A percentile compares a stretch with the other conserved stretches of the same genome.
Evolutionary conservation across 2,888 invertebrate genomes (phyloP).

Genomic region (Xiphydria camelus): DNA sequence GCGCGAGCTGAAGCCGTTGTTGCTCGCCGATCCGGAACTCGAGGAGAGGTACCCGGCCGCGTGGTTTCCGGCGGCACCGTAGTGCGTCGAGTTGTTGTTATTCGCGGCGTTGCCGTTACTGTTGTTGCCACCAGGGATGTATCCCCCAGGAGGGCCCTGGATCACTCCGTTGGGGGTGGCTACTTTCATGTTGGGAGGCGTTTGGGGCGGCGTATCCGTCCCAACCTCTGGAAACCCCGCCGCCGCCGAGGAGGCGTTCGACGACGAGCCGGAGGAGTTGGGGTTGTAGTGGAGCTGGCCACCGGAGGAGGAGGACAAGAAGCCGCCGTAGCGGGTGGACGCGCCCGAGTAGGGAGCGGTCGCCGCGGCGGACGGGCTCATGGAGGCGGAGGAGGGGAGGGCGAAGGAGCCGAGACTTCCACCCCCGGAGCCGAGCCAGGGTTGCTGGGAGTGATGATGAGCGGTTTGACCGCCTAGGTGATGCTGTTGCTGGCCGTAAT

Average conservation of each 20-base stretch:
- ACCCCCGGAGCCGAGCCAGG: conserved; percentile 49
- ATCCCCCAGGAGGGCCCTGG: conserved; percentile 65
- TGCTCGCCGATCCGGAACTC: conserved; percentile 63
- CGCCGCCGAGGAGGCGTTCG: conserved; percentile 67
- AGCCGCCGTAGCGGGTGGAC: conserved; percentile 57
- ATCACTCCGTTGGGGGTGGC: conserved; percentile 65
- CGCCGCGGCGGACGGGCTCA: conserved; percentile 55
- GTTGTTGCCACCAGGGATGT: conserved; percentile 67
- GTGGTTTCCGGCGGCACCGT: conserved; percentile 41
- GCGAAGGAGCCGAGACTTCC: conserved; percentile 46
- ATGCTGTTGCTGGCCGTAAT: conserved; percentile 55
- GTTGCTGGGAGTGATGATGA: conserved; percentile 54
- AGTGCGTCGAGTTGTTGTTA: conserved; percentile 45
- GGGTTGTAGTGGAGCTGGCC: conserved; percentile 53
- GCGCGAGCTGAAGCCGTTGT: conserved; percentile 61
- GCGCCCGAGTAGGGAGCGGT: conserved; percentile 57
- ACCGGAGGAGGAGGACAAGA: conserved; percentile 51
- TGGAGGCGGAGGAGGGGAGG: conserved; percentile 51
- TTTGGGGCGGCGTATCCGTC: conserved; percentile 90
- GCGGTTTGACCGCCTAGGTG: conserved; percentile 57
- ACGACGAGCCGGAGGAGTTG: conserved; percentile 50
- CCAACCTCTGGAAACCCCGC: conserved; percentile 85
- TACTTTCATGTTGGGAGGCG: conserved; percentile 91
- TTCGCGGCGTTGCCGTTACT: conserved; percentile 26
- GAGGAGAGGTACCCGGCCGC: conserved; percentile 59